Evolutionary conservation across 2,797 vertebrate species (phyloP).

Genomic region (Xenentodon cancila): DNA sequence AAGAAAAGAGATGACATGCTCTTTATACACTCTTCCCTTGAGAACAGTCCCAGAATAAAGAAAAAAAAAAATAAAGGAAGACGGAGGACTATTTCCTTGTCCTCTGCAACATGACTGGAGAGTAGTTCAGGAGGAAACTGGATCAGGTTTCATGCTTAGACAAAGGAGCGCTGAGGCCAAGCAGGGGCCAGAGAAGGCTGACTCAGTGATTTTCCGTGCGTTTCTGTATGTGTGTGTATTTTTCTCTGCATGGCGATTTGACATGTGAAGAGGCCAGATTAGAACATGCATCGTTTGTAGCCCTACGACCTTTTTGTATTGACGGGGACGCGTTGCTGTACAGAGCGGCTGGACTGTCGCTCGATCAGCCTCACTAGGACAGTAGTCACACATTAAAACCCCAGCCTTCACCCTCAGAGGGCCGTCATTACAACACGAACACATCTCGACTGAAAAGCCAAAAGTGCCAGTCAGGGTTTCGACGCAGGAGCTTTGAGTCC

Average conservation of each 20-base stretch:
- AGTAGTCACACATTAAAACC: constrained; percentile 36
- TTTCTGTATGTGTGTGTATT: constrained; percentile 5
- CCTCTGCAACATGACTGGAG: constrained; percentile 38
- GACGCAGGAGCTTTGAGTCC: constrained; percentile 11
- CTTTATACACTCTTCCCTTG: constrained; percentile 29
- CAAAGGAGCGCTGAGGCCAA: constrained; percentile 44
- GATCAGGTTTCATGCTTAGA: constrained; percentile 62
- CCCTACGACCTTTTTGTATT: constrained; percentile 27
- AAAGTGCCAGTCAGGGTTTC: constrained; percentile 7
- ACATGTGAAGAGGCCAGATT: constrained; percentile 26
- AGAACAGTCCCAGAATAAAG: constrained; percentile 22
- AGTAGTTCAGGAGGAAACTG: constrained; percentile 40
- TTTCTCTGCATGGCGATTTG: constrained; percentile 7
- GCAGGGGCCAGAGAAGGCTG: constrained; percentile 50
- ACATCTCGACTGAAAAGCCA: constrained; percentile 16
- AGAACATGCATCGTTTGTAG: constrained; percentile 33
- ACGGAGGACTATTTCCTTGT: constrained; percentile 45
- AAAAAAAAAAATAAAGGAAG: constrained; percentile 3
- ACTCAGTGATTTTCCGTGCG: constrained; percentile 32
- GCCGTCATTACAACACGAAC: constrained; percentile 30
- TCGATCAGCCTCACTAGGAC: constrained; percentile 26
- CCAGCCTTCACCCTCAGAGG: constrained; percentile 17
- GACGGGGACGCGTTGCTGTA: constrained; percentile 39
- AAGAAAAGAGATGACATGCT: constrained; percentile 42
- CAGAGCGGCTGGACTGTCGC: constrained; percentile 7